These are phyloP conservation scores for Probosciger aterrimus DNA, from an alignment of 2,113 vertebrate genomes.

Conservation along the genomic window DNA sequence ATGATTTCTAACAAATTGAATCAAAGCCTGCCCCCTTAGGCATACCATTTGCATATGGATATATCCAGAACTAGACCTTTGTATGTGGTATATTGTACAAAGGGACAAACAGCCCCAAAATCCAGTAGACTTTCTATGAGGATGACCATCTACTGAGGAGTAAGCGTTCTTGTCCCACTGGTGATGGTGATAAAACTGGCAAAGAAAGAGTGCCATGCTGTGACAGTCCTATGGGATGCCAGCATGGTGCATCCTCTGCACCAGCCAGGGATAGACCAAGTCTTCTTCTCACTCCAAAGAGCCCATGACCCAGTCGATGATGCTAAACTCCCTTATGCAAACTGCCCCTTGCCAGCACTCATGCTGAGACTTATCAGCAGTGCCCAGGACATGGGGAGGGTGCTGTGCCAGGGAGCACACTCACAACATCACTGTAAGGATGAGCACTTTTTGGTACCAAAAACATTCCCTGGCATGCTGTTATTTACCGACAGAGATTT, in stretches of 20 bases:
- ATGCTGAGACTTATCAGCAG: rapidly evolving
- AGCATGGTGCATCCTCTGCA: rapidly evolving
- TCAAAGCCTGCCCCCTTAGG: not conserved
- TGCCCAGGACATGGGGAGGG: not conserved
- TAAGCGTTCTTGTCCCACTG: not conserved
- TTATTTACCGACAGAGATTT: not conserved
- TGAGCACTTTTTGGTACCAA: rapidly evolving
- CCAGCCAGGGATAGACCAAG: not conserved
- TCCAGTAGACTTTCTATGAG: rapidly evolving
- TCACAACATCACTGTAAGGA: not conserved
- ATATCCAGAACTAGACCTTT: not conserved
- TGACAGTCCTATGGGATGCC: not conserved
- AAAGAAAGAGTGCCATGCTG: rapidly evolving
- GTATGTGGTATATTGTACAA: not conserved
- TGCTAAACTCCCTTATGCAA: not conserved
- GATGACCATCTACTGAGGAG: not conserved
- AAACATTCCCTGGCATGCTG: not conserved
- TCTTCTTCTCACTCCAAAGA: not conserved
- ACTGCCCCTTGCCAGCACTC: not conserved
- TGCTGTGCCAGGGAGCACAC: not conserved
- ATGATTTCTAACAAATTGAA: not conserved
- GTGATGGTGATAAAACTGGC: rapidly evolving
- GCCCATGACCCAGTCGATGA: rapidly evolving
- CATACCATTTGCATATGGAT: not conserved
- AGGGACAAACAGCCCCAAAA: not conserved